phyloP scores from a whole-genome alignment of 2,888 invertebrate genomes.

The Xestoiulus laeticollis region DNA sequence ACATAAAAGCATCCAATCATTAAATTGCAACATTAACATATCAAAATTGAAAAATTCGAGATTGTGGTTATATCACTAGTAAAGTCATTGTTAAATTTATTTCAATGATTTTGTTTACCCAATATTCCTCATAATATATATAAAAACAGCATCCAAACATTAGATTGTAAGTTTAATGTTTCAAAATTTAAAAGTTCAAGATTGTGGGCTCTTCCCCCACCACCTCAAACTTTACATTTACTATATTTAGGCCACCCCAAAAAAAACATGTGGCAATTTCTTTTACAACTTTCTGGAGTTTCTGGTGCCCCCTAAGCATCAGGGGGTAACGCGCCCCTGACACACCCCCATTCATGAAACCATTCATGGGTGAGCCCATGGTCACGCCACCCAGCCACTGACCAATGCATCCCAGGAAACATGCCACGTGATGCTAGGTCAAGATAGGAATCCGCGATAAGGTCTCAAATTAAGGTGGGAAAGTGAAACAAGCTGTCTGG shows the following conservation, averaged over 20 bases:
- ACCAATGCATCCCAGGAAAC: neutral
- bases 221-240: neutral
- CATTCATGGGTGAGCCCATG: neutral
- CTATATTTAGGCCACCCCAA: neutral
- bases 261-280: neutral
- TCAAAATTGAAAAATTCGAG: too few species aligned
- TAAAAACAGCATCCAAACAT: too few species aligned
- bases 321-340: conserved; percentile 2
- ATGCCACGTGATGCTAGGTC: conserved; percentile 20
- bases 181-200: too few species aligned
- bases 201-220: neutral
- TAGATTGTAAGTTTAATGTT: too few species aligned
- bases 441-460: conserved; percentile 15
- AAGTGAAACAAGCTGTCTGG: neutral
- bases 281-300: neutral
- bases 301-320: neutral
- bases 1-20: too few species aligned
- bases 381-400: conserved; percentile 9
- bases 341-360: neutral
- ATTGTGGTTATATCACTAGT: too few species aligned
- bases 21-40: too few species aligned
- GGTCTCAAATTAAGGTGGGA: neutral
- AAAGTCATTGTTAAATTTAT: too few species aligned
- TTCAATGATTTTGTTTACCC: too few species aligned
- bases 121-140: too few species aligned